Evolutionary conservation across 2,113 vertebrate species (phyloP).

Genomic region (Indri indri): DNA sequence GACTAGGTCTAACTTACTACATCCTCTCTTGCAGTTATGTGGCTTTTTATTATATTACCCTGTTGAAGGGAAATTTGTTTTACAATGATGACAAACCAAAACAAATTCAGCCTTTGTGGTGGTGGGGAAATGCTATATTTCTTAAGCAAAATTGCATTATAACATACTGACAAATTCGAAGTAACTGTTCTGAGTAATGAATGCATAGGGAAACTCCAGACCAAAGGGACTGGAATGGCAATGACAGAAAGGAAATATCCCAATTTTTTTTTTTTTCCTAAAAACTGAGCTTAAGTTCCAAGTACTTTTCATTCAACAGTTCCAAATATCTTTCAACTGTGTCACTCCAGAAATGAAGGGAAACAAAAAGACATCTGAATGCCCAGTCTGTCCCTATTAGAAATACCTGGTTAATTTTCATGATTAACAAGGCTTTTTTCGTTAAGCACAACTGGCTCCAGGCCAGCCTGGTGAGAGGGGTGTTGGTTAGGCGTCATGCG

Average conservation of each 20-base stretch:
- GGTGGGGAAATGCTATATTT: neutral
- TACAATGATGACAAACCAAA: conserved; percentile 42
- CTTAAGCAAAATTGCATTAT: conserved; percentile 41
- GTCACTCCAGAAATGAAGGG: conserved; percentile 13
- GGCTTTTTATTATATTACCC: neutral
- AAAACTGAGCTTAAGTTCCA: conserved; percentile 51
- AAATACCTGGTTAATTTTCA: neutral
- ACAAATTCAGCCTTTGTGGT: conserved; percentile 17
- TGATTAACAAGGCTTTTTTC: conserved; percentile 1
- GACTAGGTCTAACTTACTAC: neutral
- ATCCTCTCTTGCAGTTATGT: conserved; percentile 24
- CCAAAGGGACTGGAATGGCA: conserved; percentile 25
- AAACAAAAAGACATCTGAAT: conserved; percentile 32
- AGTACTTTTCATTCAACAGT: conserved; percentile 43
- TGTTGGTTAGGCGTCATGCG: neutral
- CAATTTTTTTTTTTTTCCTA: neutral
- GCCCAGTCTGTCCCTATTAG: conserved; percentile 5
- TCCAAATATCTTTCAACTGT: conserved; percentile 47
- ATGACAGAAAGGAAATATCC: conserved; percentile 42
- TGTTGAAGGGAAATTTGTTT: conserved; percentile 23
- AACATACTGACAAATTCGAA: conserved; percentile 55
- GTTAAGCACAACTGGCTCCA: neutral
- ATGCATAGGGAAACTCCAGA: conserved; percentile 19
- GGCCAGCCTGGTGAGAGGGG: neutral
- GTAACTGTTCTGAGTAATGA: conserved; percentile 10